A percentile compares a stretch with the other conserved stretches of the same genome.
These are phyloP conservation scores for Pseudomyrmex pallidus DNA, from an alignment of 1,140 invertebrate genomes.

Conservation along the genomic window DNA sequence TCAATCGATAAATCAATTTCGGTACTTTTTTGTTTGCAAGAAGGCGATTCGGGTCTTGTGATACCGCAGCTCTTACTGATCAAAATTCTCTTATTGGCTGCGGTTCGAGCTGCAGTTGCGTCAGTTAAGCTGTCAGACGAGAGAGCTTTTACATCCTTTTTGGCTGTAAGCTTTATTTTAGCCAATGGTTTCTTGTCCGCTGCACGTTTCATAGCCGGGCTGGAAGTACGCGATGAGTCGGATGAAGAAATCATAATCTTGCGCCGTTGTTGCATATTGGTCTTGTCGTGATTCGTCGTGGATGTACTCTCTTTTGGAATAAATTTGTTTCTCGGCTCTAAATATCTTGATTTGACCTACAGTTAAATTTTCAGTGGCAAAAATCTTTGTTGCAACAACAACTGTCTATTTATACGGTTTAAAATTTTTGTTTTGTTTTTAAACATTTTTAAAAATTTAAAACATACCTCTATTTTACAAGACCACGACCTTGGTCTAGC, in stretches of 20 bases:
- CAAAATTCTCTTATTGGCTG: conserved; percentile 71
- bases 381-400: background rate
- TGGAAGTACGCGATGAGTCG: conserved; percentile 88
- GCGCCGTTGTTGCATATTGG: conserved; percentile 76
- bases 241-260: conserved; percentile 86
- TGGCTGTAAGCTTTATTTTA: conserved; percentile 82
- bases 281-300: conserved; percentile 77
- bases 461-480: conserved; percentile 82
- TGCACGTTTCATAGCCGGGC: conserved; percentile 87
- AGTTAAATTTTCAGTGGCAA: conserved; percentile 20
- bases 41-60: conserved; percentile 83
- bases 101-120: conserved; percentile 75
- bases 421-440: background rate
- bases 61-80: conserved; percentile 83
- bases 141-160: conserved; percentile 82
- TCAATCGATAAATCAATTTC: conserved; percentile 85
- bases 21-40: conserved; percentile 78
- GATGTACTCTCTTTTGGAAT: conserved; percentile 74
- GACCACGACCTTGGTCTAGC: conserved; percentile 84
- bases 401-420: background rate
- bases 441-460: background rate
- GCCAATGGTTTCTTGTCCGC: conserved; percentile 79
- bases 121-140: conserved; percentile 86
- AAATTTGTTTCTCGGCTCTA: conserved; percentile 85
- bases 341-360: conserved; percentile 86